Percentiles rank a stretch among this genome's conserved stretches.
Conservation (phyloP, 2,797 vertebrate species). For the Vultur gryphus region DNA sequence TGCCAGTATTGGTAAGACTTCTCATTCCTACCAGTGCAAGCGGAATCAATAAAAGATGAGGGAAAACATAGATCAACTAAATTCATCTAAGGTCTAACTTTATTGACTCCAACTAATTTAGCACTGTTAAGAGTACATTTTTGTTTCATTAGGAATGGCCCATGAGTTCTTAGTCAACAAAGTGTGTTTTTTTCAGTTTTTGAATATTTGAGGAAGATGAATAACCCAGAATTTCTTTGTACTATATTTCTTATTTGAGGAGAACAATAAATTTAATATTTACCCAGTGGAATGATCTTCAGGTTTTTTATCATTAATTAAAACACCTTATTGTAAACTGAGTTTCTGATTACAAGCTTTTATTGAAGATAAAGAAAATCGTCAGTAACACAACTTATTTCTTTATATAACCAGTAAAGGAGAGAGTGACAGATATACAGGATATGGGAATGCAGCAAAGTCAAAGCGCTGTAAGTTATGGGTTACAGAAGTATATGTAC, state of each 20-base stretch:
- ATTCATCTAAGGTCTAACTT: background rate
- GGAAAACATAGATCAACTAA: background rate
- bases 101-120: background rate
- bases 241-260: background rate
- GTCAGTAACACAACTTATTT: background rate
- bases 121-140: background rate
- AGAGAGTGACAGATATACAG: background rate
- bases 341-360: background rate
- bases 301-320: background rate
- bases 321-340: background rate
- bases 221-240: background rate
- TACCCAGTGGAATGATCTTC: background rate
- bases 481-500: background rate
- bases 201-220: background rate
- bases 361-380: background rate
- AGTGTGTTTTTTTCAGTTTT: background rate
- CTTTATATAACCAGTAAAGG: background rate
- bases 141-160: background rate
- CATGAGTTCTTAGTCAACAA: background rate
- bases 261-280: background rate
- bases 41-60: background rate
- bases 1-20: background rate
- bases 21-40: background rate
- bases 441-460: background rate
- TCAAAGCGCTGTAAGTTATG: background rate